Conservation (phyloP, 2,113 vertebrate species). For the Marmota monax region DNA sequence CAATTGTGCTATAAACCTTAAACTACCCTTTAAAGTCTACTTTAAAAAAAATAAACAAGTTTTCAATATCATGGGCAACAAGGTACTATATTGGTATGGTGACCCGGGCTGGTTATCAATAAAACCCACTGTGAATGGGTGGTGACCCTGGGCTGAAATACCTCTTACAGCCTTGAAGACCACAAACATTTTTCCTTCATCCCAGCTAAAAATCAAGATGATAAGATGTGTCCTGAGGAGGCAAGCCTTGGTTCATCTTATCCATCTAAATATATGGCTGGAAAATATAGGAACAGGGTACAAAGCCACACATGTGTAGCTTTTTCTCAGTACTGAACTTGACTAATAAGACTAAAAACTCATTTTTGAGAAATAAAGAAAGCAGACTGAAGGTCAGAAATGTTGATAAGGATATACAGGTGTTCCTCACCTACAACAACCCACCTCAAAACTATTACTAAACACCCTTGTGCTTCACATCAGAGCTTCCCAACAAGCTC, state of each 20-base stretch:
- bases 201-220: not conserved
- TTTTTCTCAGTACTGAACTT: not conserved
- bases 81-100: not conserved
- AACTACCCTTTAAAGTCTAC: not conserved
- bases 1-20: not conserved
- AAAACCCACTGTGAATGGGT: not conserved
- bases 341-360: not conserved
- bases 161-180: not conserved
- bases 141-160: not conserved
- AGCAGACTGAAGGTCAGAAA: not conserved
- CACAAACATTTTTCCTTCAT: not conserved
- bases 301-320: not conserved
- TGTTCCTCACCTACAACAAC: not conserved
- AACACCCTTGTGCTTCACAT: not conserved
- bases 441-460: not conserved
- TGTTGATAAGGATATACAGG: not conserved
- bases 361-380: not conserved
- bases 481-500: not conserved
- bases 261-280: not conserved
- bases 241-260: not conserved
- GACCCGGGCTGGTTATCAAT: not conserved
- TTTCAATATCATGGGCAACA: not conserved
- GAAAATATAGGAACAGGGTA: not conserved
- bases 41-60: not conserved
- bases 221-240: not conserved